Conservation (phyloP, 2,888 invertebrate genomes). For the Andrena minutula region DNA sequence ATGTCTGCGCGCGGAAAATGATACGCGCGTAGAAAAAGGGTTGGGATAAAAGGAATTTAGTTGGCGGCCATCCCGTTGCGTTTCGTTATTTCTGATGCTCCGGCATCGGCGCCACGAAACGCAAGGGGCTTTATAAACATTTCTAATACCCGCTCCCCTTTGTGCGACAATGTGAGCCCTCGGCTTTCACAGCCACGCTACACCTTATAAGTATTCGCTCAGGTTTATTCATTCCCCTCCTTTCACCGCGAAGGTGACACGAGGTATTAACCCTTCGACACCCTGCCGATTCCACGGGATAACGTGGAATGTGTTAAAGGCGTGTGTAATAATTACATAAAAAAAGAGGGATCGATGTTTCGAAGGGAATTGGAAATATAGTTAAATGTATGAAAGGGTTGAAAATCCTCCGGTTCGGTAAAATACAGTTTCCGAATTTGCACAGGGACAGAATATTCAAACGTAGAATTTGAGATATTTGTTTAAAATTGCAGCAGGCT, state of each 20-base stretch:
- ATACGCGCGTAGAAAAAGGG: slow-evolving; percentile 16
- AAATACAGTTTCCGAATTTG: no score
- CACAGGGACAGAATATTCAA: no score
- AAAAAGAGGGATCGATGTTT: no score
- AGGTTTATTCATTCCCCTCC: neutral
- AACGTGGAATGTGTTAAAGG: no score
- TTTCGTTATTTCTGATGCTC: slow-evolving; percentile 35
- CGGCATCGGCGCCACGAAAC: slow-evolving; percentile 8
- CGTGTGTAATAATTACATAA: no score
- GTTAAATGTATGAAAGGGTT: no score
- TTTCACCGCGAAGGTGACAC: neutral
- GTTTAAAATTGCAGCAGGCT: no score
- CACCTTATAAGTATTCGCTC: neutral
- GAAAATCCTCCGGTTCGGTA: no score
- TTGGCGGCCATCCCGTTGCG: slow-evolving; percentile 37
- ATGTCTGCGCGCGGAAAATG: slow-evolving; percentile 39
- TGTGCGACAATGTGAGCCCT: slow-evolving; percentile 5
- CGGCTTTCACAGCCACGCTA: neutral
- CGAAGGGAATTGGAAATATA: no score
- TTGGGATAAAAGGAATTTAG: slow-evolving; percentile 33
- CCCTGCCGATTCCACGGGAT: no score
- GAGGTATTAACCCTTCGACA: neutral
- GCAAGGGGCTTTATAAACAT: slow-evolving; percentile 22
- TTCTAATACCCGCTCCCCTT: slow-evolving; percentile 12
- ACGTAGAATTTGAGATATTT: no score